Evolutionary conservation across 2,113 vertebrate species (phyloP), one percentile per base, ranked within the genome.

Genomic region (Anolis sagrei): DNA sequence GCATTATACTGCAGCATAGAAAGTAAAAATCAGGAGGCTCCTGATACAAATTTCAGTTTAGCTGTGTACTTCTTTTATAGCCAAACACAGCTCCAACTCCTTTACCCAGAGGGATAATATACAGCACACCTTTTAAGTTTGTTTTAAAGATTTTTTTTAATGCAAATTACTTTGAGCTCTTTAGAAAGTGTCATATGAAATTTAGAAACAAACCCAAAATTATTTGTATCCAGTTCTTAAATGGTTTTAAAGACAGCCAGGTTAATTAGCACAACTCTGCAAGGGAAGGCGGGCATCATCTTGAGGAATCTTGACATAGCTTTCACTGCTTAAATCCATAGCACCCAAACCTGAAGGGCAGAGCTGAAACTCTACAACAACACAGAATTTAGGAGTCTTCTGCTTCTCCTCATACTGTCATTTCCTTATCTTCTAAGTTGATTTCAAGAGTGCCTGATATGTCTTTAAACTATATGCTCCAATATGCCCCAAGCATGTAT

Each of bases 401-500:
- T 27, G 25, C n/a, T 25, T 8, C 25, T 29, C 4, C 29, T 78
- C 48, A 58, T 2, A 21, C 13, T 66, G 23, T 49, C 29, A 64
- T 10, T 18, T 25, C 13, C 32, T 48, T 21, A 29, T 6, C 9
- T 19, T n/a, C 3, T 68, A 68, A n/a, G 29, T 76, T 68, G 9
- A 34, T 13, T 48, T 76, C 3, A 51, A 32, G 58, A 79, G 36
- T 16, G 34, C 21, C 64, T 68, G 64, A 69, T 69, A 14, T 48
- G 1, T 7, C 64, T 48, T 48, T 0, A 7, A 77, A 81, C 11
- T 36, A 32, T 18, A 5, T 9, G 23, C 6, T 16, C 2, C 78
- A 84, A n/a, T 48, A 78, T 16, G 73, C 90, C 83, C 76, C 36
- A 84, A 83, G 7, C 34, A 19, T 0, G 70, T 18, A 23, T 27